Base-by-base conservation (phyloP, 2,888 invertebrate genomes). In the Nomada goodeniana region DNA sequence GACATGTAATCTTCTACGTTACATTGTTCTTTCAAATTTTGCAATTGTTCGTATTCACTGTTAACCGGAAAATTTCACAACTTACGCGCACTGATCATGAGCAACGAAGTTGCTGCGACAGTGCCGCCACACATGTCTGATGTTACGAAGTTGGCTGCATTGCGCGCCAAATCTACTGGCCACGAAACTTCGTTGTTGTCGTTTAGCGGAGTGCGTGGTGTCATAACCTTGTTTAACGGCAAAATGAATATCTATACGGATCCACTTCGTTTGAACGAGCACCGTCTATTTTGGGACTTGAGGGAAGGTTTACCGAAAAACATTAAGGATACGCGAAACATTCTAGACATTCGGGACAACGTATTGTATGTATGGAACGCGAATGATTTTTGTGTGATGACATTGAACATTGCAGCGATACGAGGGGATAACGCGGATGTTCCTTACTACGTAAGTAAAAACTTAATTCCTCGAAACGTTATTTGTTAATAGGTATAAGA, bases 281-380 rank as follows among this genome's bases (percentile, higher is more conserved):
- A 96, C 84, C 95, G 95, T 93, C 94, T 96, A 88, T 96, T 96
- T 89, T 94, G 95, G 88, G 95, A 95, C 85, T 90, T 96, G 69
- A 95, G 95, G 87, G 94, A 94, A 59, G 94, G 94, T 88, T 92
- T 96, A 47, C 91, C 96, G 50, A 94, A 94, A 64, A 95, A 95
- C 89, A 94, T 94, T 44, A 94, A 94, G 79, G 96, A 96, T 88
- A 95, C 96, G 86, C 94, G 95, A 80, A 96, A 96, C 93, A 95
- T 96, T 86, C 91, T 96, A 44, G 95, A 95, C 88, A 95, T 96
- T 72, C 95, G 95, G 80, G 96, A 96, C 86, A 96, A 96, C 92
- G 95, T 96, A 87, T 93, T 96, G 75, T 97, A 96, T 90, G 94
- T 95, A 87, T 97, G 96, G 97, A 95, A 96, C 91, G 94, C 95